phyloP scores from a whole-genome alignment of 2,113 vertebrate genomes.

The Menura novaehollandiae region DNA sequence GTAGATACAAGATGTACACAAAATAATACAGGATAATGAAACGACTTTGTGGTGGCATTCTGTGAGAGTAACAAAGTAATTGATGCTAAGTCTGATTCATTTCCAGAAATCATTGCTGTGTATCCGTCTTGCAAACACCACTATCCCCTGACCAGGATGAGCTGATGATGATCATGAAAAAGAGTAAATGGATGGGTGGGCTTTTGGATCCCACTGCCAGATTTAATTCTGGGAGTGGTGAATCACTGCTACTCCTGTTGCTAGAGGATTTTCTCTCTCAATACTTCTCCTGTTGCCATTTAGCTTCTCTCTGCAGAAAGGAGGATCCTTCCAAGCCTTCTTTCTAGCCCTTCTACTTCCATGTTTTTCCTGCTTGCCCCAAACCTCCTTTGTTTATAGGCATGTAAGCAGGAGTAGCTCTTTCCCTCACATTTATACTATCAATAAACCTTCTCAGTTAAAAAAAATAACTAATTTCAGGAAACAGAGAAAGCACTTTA shows the following conservation, averaged over 20 bases:
- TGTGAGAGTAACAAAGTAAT: conserved; percentile 1
- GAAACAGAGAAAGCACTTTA: background rate
- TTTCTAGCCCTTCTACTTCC: background rate
- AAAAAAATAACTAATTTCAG: background rate
- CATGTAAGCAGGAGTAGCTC: background rate
- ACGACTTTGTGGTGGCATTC: background rate
- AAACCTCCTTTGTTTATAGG: background rate
- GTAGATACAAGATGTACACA: background rate
- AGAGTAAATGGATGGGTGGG: background rate
- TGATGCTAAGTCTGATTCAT: background rate
- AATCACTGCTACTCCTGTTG: background rate
- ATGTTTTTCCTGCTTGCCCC: background rate
- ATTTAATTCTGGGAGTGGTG: background rate
- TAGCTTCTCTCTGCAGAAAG: background rate
- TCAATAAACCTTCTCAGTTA: background rate
- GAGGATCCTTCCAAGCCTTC: background rate
- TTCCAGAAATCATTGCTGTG: background rate
- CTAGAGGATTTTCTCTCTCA: background rate
- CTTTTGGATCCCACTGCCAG: background rate
- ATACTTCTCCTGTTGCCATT: background rate
- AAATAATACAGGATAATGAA: background rate
- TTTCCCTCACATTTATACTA: background rate
- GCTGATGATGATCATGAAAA: background rate
- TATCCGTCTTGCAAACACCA: background rate
- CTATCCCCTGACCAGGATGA: background rate